Base-by-base conservation (phyloP, 2,113 vertebrate genomes). In the Rana temporaria region DNA sequence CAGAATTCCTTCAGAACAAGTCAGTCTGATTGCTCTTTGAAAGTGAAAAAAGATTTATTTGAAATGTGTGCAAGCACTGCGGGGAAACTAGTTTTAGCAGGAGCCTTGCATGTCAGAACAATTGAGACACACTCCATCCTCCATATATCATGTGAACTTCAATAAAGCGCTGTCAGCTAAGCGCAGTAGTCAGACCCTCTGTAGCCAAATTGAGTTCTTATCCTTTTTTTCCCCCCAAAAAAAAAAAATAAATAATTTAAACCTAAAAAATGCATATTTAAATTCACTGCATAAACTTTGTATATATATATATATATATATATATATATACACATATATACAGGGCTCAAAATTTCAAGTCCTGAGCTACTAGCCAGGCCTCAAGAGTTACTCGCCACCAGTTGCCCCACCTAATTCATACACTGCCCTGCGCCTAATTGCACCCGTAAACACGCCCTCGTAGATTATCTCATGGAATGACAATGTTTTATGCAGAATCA, bases 1-100 rank as follows among this genome's bases (percentile, higher is more conserved):
- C 22, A 69, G 32, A 26, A 32, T 26, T 78, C 22, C 42, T 55
- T 42, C 20, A 24, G 52, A 32, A 59, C 78, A 68, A 56, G 64
- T 79, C 78, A 69, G 38, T 69, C 52, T 62, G 78, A 70, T 70
- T 79, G 19, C 55, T 60, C 65, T 62, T 79, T 70, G 30, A 60
- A 69, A n/a, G 32, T n/a, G 66, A 20, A 59, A 68, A 68, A 24
- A 66, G 18, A 68, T 79, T 79, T 55, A 2, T 67, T 59, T 67
- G 77, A 79, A 70, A 48, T 69, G 16, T 18, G 78, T 60, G 57
- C 56, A 42, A 9, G 53, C 65, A 62, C 66, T 60, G 55, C 78
- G 17, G 66, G 78, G 78, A 60, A 70, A 34, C 52, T 17, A n/a
- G 26, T 34, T 67, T 67, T 34, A 7, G 63, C 66, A 70, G 55